Evolutionary conservation across 1,140 invertebrate genomes (phyloP).

Genomic region (Procambarus clarkii): DNA sequence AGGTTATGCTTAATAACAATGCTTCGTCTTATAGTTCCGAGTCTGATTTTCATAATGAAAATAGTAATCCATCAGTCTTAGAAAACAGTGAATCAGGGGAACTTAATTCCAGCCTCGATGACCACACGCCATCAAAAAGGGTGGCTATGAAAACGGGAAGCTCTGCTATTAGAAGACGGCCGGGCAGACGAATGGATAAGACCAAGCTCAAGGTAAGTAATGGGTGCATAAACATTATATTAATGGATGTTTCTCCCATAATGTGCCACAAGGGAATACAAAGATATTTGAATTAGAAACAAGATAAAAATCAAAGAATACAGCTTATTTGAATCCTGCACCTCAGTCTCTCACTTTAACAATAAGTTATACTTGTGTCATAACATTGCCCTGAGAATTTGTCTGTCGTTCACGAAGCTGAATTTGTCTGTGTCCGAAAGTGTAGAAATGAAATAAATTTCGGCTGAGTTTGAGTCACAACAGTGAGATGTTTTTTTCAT

Average conservation of each 20-base stretch:
- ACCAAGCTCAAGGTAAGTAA: slow-evolving; percentile 79
- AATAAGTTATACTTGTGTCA: too few species aligned
- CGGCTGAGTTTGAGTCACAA: too few species aligned
- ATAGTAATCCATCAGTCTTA: neutral
- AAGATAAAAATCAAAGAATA: too few species aligned
- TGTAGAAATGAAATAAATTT: too few species aligned
- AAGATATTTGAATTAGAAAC: too few species aligned
- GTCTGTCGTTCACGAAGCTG: too few species aligned
- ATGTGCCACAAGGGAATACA: too few species aligned
- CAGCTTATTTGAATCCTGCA: too few species aligned
- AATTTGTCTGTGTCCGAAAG: too few species aligned
- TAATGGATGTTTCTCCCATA: neutral
- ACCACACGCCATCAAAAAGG: slow-evolving; percentile 14
- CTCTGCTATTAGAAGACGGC: slow-evolving; percentile 83
- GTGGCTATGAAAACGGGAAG: slow-evolving; percentile 78
- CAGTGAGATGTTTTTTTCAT: too few species aligned
- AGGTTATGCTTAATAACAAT: neutral
- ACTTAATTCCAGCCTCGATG: neutral
- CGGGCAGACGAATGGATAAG: slow-evolving; percentile 81
- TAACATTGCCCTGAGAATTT: too few species aligned
- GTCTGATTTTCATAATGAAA: neutral
- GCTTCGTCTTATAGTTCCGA: neutral
- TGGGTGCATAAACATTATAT: neutral
- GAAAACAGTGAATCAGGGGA: neutral
- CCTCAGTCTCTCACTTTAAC: too few species aligned